Evolutionary conservation across 2,888 invertebrate species (phyloP), one percentile per base, ranked within the genome.

Genomic region (Pseudolycoriella hygida): DNA sequence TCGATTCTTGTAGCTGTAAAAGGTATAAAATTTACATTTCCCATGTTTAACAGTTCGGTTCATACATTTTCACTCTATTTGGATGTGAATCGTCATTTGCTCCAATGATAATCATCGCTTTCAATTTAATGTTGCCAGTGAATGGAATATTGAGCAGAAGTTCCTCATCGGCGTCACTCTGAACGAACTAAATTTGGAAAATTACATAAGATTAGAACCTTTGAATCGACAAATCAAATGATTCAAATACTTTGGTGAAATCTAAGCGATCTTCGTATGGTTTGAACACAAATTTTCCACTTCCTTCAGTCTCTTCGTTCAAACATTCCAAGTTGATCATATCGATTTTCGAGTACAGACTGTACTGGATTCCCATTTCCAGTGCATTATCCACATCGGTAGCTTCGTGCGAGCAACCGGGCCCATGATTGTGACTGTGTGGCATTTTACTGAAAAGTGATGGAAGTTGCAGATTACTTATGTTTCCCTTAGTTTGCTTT

Each of bases 151-250:
- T 96, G 60, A 98, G 92, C 2, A 98, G 68, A 3, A 98, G 68
- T 66, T 98, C 97, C 64, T 88, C 87, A 67, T 97, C 97, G 1
- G 78, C 83, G 72, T 97, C 97, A 68, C 96, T 96, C 66, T 90
- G 84, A 1, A 97, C 96, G 73, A 71, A 89, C 92, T 94, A 19
- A 2, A 18, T 12, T 6, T 18, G 40, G 12, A 3, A 39, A 17
- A 47, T 32, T 37, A 45, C 20, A 49, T 40, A 17, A 43, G 17
- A 42, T 43, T 12, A 37, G 5, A 40, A 38, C 5, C 3, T 37
- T 37, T 5, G 5, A 15, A 41, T 41, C 30, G 19, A 43, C 17
- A 30, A 12, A 37, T 15, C 19, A 30, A 46, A 30, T 34, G 4
- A 32, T 8, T 42, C 25, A 45, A 41, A 11, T 38, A 92, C 92